These are phyloP conservation scores for Takifugu bimaculatus DNA, from an alignment of 2,113 vertebrate genomes.

Conservation along the genomic window DNA sequence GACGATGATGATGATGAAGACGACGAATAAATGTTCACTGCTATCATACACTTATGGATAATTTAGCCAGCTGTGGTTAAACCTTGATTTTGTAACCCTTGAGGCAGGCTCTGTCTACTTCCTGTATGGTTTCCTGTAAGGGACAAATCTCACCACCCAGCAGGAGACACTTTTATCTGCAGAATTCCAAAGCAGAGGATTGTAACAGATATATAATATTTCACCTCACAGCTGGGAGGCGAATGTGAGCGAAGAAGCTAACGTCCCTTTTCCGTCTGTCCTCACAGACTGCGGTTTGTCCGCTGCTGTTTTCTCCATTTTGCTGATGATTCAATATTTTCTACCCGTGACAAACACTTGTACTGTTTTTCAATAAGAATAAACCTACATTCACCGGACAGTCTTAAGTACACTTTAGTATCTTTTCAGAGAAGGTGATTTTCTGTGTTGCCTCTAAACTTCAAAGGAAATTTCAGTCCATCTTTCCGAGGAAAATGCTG, in stretches of 20 bases:
- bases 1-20: conserved; percentile 67
- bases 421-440: no score
- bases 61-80: conserved; percentile 18
- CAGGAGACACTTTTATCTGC: conserved; percentile 18
- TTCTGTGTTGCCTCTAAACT: no score
- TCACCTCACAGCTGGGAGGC: conserved; percentile 7
- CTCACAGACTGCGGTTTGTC: no score
- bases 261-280: background rate
- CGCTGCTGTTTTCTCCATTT: no score
- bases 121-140: conserved; percentile 32
- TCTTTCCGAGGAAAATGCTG: no score
- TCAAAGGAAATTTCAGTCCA: no score
- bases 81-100: conserved; percentile 16
- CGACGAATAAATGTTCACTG: conserved; percentile 57
- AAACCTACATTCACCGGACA: no score
- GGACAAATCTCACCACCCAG: conserved; percentile 17
- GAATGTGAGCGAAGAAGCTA: conserved; percentile 11
- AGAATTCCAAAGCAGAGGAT: conserved; percentile 15
- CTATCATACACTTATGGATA: conserved; percentile 27
- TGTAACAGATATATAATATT: conserved; percentile 9
- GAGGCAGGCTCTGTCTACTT: conserved; percentile 2
- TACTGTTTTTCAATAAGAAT: no score
- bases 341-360: no score
- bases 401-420: no score
- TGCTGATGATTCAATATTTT: no score